Base-by-base conservation (phyloP, 2,888 invertebrate species). In the Catocala nupta region DNA sequence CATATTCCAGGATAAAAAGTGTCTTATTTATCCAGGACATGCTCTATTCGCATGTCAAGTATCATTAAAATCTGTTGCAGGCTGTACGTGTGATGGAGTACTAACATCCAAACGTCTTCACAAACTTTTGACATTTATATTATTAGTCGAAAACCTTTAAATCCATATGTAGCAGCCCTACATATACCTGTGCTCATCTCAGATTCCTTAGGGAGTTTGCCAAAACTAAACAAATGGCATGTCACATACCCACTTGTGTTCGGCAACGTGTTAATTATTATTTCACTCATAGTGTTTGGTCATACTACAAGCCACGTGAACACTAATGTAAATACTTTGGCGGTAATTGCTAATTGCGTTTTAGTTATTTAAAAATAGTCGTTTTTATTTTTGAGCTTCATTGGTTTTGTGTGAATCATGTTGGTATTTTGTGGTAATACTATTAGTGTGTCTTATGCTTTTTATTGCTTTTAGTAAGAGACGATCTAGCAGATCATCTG, bases 151-250 rank as follows among this genome's bases (percentile, higher is more conserved):
- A 39, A 39, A 8, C 9, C 36, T 39, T 7, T 7, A 39, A 39
- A 3, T 7, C 36, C 36, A 39, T 45, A 12, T 45, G 52, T 7
- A n/a, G 45, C 54, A 62, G 55, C 57, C 62, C 57, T 55, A 58
- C 11, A 13, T 33, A 48, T 60, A 71, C 63, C 55, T 63, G 47
- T 47, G 1, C 47, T 16, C 47, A 9, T 16, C 12, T 47, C 5
- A 47, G 5, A 47, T 65, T 65, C 59, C 55, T 63, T 5, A 44
- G 59, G 11, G 53, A 4, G 57, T 44, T 51, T 71, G 74, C 71
- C 71, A 71, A 73, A 73, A 58, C 43, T 54, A 44, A 56, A 11
- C 59, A 63, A 71, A 59, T 65, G 53, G 66, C 55, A 63, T 63
- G 59, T 57, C 59, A 59, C 61, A 59, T 39, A 59, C 56, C 49